Evolutionary conservation across 2,888 invertebrate genomes (phyloP), one percentile per base, ranked within the genome.

Genomic region (Melolontha melolontha): DNA sequence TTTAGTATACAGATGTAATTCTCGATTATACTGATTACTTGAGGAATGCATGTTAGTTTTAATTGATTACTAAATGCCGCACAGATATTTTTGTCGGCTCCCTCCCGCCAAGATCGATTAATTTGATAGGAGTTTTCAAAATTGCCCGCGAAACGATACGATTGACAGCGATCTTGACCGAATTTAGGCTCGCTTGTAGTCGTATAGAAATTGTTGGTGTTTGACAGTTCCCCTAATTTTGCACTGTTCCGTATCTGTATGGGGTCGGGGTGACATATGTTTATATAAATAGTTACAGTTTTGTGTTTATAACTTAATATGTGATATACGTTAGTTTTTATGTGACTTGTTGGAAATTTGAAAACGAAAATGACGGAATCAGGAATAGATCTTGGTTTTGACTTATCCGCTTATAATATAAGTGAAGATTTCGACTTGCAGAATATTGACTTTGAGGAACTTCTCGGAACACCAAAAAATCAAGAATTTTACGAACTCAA

Each of bases 361-460:
- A 55, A 14, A 29, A 16, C 41, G n/a, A 81, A 70, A 63, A 86
- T 86, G 86, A 84, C 86, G 66, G 89, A 90, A 77, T 89, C 89
- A 49, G 89, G 89, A 34, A 87, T 90, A 73, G 89, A 90, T 81
- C 84, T 90, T 79, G 89, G 88, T 70, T 90, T 88, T 77, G 90
- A 90, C 81, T 84, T 89, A 72, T 83, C 85, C 70, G 86, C 88
- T 70, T 84, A 86, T 63, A 57, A 57, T 27, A 75, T 82, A 51
- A 81, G 83, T 55, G 83, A 82, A 65, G 85, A 85, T 74, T 82
- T 86, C 71, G 85, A 85, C 74, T 80, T 84, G 69, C 85, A 86
- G 75, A 84, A 83, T 78, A 81, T 83, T 68, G 83, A 84, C 78
- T 84, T 86, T 49, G 84, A 86, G 67, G 86, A 86, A 71, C 80